Percentiles rank a stretch among this genome's conserved stretches.
These are phyloP conservation scores for Phalacrocorax brasilianus DNA, from an alignment of 2,113 vertebrate genomes.

Conservation along the genomic window DNA sequence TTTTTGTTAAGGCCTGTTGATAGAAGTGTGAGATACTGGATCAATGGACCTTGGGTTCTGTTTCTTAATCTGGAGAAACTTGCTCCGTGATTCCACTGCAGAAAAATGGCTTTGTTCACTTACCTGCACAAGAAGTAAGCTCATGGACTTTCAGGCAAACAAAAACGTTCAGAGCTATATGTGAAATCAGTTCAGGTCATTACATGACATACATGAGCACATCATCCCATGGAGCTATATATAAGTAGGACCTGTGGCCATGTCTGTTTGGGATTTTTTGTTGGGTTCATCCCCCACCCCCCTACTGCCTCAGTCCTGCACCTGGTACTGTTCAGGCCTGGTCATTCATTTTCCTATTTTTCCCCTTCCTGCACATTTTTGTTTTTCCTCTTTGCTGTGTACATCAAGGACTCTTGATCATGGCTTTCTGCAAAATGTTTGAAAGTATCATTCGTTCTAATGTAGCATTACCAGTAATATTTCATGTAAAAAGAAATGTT, in stretches of 20 bases:
- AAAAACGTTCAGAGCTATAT: not conserved
- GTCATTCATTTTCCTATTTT: not conserved
- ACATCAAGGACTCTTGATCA: not conserved
- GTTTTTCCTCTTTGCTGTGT: not conserved
- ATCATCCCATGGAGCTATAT: not conserved
- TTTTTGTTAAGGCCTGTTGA: not conserved
- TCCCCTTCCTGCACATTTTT: accelerated
- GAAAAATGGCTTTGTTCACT: not conserved
- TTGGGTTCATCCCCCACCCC: too few species aligned
- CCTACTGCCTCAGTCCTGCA: not conserved
- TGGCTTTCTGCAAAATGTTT: not conserved
- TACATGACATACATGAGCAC: not conserved
- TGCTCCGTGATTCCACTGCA: not conserved
- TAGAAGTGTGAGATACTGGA: not conserved
- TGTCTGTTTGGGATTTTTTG: not conserved
- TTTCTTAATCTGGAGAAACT: not conserved
- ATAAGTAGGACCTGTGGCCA: not conserved
- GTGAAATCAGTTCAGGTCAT: not conserved
- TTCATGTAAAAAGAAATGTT: not conserved
- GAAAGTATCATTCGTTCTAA: not conserved
- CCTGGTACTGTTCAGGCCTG: not conserved
- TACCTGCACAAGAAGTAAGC: not conserved
- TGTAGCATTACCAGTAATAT: not conserved
- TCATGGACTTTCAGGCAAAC: not conserved
- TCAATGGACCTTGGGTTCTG: not conserved